These are phyloP conservation scores for Diabrotica balteata DNA, from an alignment of 2,888 invertebrate genomes.

Conservation along the genomic window DNA sequence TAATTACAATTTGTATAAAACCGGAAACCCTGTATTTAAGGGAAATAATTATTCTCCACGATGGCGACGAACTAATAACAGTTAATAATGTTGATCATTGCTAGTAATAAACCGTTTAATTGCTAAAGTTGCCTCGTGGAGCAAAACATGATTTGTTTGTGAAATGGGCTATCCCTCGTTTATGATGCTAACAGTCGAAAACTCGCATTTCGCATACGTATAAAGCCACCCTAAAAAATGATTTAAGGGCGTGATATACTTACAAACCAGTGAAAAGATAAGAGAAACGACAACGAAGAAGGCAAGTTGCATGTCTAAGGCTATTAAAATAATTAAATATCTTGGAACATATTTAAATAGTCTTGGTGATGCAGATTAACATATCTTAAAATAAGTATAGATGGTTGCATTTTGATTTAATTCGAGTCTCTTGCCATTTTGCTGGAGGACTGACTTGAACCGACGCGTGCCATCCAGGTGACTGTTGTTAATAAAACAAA, in stretches of 20 bases:
- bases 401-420: no score
- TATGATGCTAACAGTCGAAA: slow-evolving; percentile 28
- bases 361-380: no score
- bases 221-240: slow-evolving; percentile 11
- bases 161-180: slow-evolving; percentile 26
- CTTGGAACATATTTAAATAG: no score
- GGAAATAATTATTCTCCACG: slow-evolving; percentile 17
- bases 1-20: neutral
- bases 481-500: no score
- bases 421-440: no score
- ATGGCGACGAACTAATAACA: slow-evolving; percentile 29
- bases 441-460: no score
- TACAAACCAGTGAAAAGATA: neutral
- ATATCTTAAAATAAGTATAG: no score
- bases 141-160: slow-evolving; percentile 39
- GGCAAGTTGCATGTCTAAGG: no score
- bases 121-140: slow-evolving; percentile 32
- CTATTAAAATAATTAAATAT: no score
- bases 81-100: slow-evolving; percentile 32
- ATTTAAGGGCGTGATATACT: slow-evolving; percentile 5
- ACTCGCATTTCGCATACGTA: slow-evolving; percentile 24
- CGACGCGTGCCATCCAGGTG: no score
- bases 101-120: slow-evolving; percentile 36
- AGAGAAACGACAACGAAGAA: no score
- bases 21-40: slow-evolving; percentile 5